Base-by-base conservation (phyloP, 2,888 invertebrate genomes). In the Silvanus unidentatus region DNA sequence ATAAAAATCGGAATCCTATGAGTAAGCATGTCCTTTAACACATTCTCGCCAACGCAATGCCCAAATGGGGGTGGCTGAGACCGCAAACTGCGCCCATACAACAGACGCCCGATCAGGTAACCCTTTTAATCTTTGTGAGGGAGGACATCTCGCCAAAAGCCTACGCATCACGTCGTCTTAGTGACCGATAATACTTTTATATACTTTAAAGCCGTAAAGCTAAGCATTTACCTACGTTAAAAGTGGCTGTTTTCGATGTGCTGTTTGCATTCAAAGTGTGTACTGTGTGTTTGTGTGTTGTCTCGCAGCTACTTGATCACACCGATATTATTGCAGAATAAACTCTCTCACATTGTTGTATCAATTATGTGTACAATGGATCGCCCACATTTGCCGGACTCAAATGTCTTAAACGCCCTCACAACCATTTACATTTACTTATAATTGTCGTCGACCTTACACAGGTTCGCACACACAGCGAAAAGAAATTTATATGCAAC, bases 41-140 rank as follows among this genome's bases (percentile, higher is more conserved):
- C 30, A 22, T 22, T 22, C 13, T 35, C 37, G 37, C 47, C 22
- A 34, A 42, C 46, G 13, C 30, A 27, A 38, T 47, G 44, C 38
- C 47, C 47, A 44, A 47, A 47, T 41, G 43, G 44, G 44, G 47
- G 47, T 34, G 39, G 39, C 39, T 16, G 39, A 32, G 46, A 45
- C 45, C 34, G 28, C 32, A 32, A 32, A 32, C n/a, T 32, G 32
- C 32, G 13, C 11, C n/a, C 32, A 32, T 12, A 37, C 37, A 37
- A 13, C 14, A 39, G 40, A 40, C 37, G 39, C 40, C 35, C 43
- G 39, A 40, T 40, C 44, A 38, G 37, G 40, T 44, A 36, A 44
- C 44, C 44, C 44, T 44, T n/a, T 44, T 44, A 44, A 44, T 40
- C 40, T 40, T 39, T 44, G 37, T 37, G 44, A 44, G 44, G 44